Evolutionary conservation across 2,113 vertebrate species (phyloP).

Genomic region (Sisor rabdophorus): DNA sequence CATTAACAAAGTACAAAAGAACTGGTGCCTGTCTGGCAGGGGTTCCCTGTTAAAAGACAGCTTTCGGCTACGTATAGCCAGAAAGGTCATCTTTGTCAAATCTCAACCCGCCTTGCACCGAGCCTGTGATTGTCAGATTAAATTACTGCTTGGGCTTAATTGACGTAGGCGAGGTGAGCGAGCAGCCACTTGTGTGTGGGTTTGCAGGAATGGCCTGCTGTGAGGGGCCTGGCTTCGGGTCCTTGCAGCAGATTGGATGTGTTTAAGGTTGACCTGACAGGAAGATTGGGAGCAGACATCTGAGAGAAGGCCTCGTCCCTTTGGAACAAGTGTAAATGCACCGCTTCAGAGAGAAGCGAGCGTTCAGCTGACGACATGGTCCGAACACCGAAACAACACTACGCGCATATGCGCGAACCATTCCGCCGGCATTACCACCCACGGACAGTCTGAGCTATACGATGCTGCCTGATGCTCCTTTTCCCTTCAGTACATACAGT

Average conservation of each 20-base stretch:
- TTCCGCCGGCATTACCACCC: not conserved
- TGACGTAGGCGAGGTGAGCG: conserved; percentile 65
- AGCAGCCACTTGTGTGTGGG: conserved; percentile 39
- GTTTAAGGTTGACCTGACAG: conserved; percentile 98
- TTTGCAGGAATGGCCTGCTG: conserved; percentile 25
- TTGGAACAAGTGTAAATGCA: conserved; percentile 54
- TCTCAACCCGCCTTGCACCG: conserved; percentile 81
- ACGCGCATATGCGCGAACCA: not conserved
- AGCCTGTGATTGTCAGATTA: conserved; percentile 90
- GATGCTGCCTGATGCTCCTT: not conserved
- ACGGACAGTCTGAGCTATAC: conserved; percentile 3
- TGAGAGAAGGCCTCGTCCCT: conserved; percentile 60
- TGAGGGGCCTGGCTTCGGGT: conserved; percentile 56
- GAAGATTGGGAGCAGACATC: conserved; percentile 93
- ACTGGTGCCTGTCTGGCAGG: conserved; percentile 81
- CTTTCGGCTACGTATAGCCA: conserved; percentile 78
- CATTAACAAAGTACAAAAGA: conserved; percentile 99
- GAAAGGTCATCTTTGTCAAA: conserved; percentile 97
- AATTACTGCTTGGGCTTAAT: conserved; percentile 98
- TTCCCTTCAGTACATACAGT: not conserved
- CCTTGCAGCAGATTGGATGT: conserved; percentile 70
- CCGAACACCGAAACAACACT: conserved; percentile 24
- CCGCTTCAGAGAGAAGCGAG: conserved; percentile 50
- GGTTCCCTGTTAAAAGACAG: conserved; percentile 86
- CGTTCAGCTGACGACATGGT: conserved; percentile 26